Percentiles rank a stretch among this genome's conserved stretches.
phyloP scores from a whole-genome alignment of 2,888 invertebrate genomes.

The Sinelater perroti region DNA sequence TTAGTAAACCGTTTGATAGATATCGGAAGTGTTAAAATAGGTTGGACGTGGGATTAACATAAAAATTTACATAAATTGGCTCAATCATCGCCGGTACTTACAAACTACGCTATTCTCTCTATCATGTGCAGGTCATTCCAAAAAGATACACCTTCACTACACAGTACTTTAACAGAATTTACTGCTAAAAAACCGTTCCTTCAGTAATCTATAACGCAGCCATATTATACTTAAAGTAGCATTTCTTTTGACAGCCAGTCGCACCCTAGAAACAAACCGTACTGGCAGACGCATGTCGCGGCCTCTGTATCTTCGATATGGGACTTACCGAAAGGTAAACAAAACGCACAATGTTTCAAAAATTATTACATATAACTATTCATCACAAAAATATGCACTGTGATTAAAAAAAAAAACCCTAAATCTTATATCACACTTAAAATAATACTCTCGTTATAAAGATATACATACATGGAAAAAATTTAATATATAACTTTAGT shows the following conservation, averaged over 20 bases:
- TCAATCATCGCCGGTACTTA: constrained; percentile 20
- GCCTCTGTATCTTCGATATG: too few species aligned
- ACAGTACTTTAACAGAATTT: constrained; percentile 31
- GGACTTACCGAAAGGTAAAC: too few species aligned
- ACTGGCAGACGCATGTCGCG: too few species aligned
- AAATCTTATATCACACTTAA: too few species aligned
- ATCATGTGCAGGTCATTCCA: constrained; percentile 35
- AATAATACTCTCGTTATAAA: too few species aligned
- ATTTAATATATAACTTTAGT: too few species aligned
- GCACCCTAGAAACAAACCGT: constrained; percentile 33
- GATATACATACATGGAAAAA: too few species aligned
- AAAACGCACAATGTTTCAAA: too few species aligned
- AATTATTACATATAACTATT: too few species aligned
- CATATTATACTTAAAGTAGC: constrained; percentile 39
- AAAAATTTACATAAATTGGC: constrained; percentile 12
- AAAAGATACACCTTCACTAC: constrained; percentile 25
- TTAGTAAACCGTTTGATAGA: constrained; percentile 10
- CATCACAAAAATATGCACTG: too few species aligned
- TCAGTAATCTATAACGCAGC: constrained; percentile 36
- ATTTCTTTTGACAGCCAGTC: constrained; percentile 24
- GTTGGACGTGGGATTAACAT: constrained; percentile 27
- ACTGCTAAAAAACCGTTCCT: constrained; percentile 22
- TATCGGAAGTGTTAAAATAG: constrained; percentile 31
- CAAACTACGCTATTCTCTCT: constrained; percentile 37
- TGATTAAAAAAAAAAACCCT: too few species aligned